Percentiles rank a stretch among this genome's conserved stretches.
Evolutionary conservation across 2,888 invertebrate species (phyloP).

Genomic region (Panzeria rudis): DNA sequence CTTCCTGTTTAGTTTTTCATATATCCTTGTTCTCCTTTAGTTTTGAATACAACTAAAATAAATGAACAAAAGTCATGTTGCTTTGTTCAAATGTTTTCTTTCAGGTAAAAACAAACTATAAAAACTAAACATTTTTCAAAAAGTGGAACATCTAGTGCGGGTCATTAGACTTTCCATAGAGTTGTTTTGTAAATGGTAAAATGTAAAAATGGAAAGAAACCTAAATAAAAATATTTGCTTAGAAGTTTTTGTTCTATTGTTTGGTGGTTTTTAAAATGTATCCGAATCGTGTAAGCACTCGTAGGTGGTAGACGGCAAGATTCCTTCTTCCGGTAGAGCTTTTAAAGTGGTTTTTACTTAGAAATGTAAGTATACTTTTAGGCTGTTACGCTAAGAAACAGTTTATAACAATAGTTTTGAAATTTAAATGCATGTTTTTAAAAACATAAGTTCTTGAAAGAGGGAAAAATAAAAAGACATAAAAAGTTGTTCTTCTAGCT

Average conservation of each 20-base stretch:
- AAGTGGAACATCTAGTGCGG: constrained; percentile 67
- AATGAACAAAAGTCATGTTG: constrained; percentile 38
- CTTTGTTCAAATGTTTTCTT: constrained; percentile 34
- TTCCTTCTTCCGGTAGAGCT: constrained; percentile 47
- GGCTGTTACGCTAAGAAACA: not conserved
- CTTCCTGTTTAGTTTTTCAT: not conserved
- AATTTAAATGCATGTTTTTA: not conserved
- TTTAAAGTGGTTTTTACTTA: constrained; percentile 16
- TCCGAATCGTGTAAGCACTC: constrained; percentile 24
- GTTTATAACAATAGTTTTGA: not conserved
- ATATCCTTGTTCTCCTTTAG: constrained; percentile 8
- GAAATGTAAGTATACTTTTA: constrained; percentile 39
- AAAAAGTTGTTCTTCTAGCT: not conserved
- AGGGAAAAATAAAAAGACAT: too few relatives aligned
- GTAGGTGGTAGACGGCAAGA: constrained; percentile 33
- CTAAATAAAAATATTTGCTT: constrained; percentile 15
- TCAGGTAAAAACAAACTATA: constrained; percentile 46
- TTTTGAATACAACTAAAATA: constrained; percentile 7
- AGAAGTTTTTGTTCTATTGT: constrained; percentile 49
- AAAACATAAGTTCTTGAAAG: not conserved
- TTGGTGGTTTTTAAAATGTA: constrained; percentile 31
- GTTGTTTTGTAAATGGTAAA: constrained; percentile 35
- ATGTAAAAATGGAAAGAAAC: constrained; percentile 16
- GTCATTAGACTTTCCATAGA: constrained; percentile 63
- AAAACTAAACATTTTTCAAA: constrained; percentile 54